A percentile compares a stretch with the other conserved stretches of the same genome.
Evolutionary conservation across 1,140 invertebrate species (phyloP).

Genomic region (Bombus affinis): DNA sequence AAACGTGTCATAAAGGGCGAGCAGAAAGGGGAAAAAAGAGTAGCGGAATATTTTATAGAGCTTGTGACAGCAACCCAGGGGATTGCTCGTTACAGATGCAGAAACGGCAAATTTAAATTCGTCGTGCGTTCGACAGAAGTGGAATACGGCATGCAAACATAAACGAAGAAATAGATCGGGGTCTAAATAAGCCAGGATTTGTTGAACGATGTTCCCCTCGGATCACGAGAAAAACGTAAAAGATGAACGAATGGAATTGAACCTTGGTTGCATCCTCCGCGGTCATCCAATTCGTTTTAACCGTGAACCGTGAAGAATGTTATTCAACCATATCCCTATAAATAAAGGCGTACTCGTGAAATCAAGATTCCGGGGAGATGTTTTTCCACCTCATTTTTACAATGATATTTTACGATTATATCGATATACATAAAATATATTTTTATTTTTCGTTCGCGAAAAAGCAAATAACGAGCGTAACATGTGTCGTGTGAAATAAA

Average conservation of each 20-base stretch:
- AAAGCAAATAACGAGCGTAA: no score
- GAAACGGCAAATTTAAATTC: constrained; percentile 24
- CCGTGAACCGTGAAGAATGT: background rate
- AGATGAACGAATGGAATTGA: no score
- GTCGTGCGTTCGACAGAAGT: background rate
- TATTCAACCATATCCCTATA: no score
- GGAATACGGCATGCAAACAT: background rate
- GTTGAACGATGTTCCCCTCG: background rate
- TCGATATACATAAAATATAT: no score
- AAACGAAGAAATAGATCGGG: background rate
- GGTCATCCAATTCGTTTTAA: constrained; percentile 25
- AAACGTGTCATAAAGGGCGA: background rate
- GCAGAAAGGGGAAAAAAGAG: background rate
- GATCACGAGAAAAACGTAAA: background rate
- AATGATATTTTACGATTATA: background rate
- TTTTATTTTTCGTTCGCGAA: no score
- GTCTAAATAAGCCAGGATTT: constrained; percentile 14
- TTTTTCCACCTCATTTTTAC: no score
- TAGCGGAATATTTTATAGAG: background rate
- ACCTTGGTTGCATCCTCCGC: no score
- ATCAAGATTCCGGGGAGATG: background rate
- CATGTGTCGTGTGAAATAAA: background rate
- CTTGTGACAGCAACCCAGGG: background rate
- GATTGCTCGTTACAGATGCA: background rate
- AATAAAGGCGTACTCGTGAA: background rate